A percentile compares a stretch with the other conserved stretches of the same genome.
Evolutionary conservation across 2,888 invertebrate genomes (phyloP).

Genomic region (Litoditis marina): DNA sequence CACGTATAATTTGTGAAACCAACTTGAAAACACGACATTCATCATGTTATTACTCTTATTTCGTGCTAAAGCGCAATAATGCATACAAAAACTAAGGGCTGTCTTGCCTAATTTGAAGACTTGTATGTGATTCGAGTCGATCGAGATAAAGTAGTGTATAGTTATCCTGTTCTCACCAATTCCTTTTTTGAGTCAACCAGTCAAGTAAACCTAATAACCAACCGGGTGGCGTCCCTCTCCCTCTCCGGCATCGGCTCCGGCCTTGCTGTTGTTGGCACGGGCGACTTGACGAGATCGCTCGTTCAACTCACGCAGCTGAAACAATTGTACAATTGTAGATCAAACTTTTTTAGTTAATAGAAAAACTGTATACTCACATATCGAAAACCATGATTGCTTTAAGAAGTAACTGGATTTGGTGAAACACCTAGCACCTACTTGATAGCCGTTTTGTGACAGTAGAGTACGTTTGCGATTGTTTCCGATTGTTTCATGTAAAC

Average conservation of each 20-base stretch:
- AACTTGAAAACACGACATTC: no score
- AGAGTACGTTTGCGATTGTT: no score
- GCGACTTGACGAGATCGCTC: slow-evolving; percentile 60
- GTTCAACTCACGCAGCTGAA: slow-evolving; percentile 60
- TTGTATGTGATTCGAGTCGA: neutral
- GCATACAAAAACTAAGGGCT: neutral
- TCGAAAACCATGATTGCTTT: no score
- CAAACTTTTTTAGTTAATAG: neutral
- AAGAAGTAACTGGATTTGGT: no score
- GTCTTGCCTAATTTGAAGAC: neutral
- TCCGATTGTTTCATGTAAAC: no score
- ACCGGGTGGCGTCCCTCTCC: slow-evolving; percentile 45
- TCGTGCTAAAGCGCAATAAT: no score
- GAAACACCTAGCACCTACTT: no score
- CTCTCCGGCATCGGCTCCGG: slow-evolving; percentile 47
- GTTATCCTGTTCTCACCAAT: neutral
- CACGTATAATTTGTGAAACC: no score
- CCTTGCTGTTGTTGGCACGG: slow-evolving; percentile 51
- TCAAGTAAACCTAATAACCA: slow-evolving; percentile 12
- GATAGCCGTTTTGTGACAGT: no score
- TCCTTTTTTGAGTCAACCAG: neutral
- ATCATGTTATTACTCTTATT: no score
- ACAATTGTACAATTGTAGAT: neutral
- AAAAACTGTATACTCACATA: no score
- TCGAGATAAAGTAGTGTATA: neutral